Conservation (phyloP, 1,140 invertebrate genomes). For the Drosophila lacteicornis region DNA sequence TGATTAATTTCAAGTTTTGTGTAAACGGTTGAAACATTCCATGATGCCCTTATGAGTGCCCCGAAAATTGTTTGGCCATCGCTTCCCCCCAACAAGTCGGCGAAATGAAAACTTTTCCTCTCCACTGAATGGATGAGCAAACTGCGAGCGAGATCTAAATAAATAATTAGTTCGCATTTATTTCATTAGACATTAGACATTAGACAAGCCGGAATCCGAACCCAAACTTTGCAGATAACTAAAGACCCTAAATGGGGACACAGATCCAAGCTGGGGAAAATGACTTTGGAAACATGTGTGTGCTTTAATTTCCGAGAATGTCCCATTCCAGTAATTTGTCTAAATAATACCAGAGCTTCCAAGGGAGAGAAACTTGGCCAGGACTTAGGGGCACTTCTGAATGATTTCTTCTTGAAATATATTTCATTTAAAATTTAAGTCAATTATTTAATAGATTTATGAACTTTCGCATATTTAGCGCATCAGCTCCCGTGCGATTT, state of each 20-base stretch:
- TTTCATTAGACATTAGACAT: constrained; percentile 39
- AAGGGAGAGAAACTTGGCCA: background rate
- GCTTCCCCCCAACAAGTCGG: constrained; percentile 5
- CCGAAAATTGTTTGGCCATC: constrained; percentile 15
- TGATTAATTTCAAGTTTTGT: constrained; percentile 80
- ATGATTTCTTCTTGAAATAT: background rate
- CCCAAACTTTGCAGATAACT: constrained; percentile 32
- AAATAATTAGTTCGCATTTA: constrained; percentile 55
- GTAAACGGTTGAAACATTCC: constrained; percentile 59
- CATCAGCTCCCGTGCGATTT: constrained; percentile 12
- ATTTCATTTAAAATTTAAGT: background rate
- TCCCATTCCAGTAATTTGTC: constrained; percentile 14
- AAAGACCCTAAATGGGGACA: constrained; percentile 37
- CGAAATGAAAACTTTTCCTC: constrained; percentile 52
- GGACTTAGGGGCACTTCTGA: background rate
- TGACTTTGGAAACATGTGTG: constrained; percentile 38
- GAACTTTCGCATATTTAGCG: constrained; percentile 4
- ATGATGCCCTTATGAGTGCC: constrained; percentile 40
- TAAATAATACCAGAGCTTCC: constrained; percentile 2
- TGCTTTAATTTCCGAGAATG: background rate
- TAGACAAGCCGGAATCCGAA: constrained; percentile 20
- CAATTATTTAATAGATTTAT: too few species aligned
- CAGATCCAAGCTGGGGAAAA: constrained; percentile 12
- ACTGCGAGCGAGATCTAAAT: constrained; percentile 50
- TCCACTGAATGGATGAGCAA: constrained; percentile 51